Evolutionary conservation across 1,140 invertebrate species (phyloP).

Genomic region (Mactra quadrangularis): DNA sequence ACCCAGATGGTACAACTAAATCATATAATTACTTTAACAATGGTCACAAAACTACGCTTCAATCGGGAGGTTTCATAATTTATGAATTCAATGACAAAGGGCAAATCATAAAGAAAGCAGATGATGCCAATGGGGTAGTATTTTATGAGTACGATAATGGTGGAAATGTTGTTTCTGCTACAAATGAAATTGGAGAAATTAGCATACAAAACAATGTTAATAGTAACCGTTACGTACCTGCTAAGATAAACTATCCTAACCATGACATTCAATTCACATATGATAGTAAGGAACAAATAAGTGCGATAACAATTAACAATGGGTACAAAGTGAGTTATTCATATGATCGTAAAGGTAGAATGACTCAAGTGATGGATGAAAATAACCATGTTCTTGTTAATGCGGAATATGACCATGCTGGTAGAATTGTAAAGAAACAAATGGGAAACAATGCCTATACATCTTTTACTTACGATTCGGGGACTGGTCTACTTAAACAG

Average conservation of each 20-base stretch:
- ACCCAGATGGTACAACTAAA: constrained; percentile 24
- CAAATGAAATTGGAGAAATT: not conserved
- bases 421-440: not conserved
- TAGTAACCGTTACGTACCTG: not conserved
- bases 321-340: constrained; percentile 7
- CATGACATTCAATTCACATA: not conserved
- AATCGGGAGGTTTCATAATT: not conserved
- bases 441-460: constrained; percentile 20
- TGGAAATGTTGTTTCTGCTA: not conserved
- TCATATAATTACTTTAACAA: constrained; percentile 5
- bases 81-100: constrained; percentile 11
- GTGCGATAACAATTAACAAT: not conserved
- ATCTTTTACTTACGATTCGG: not conserved
- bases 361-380: not conserved
- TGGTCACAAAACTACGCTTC: not conserved
- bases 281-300: not conserved
- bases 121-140: not conserved
- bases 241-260: not conserved
- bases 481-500: not conserved
- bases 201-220: too few species aligned
- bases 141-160: constrained; percentile 12
- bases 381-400: not conserved
- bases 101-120: not conserved
- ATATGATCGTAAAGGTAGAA: not conserved
- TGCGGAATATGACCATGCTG: not conserved